phyloP scores from a whole-genome alignment of 53 echinoderm and acorn worm genomes.

The Zoroaster sp. region DNA sequence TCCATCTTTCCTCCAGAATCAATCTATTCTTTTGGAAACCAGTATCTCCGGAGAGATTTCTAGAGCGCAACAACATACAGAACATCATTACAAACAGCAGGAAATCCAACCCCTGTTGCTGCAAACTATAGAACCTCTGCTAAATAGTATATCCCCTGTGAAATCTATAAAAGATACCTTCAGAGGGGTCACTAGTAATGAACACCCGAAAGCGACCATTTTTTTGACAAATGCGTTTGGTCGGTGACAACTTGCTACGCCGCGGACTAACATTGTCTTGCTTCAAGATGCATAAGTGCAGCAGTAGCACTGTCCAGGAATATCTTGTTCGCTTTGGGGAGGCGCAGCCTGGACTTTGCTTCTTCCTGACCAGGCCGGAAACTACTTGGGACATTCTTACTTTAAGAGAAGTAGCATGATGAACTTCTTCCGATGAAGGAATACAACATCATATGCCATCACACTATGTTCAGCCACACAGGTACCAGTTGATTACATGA shows the following conservation, averaged over 20 bases:
- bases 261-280: constrained; percentile 69
- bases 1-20: background rate
- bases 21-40: background rate
- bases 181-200: background rate
- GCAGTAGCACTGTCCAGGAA: constrained; percentile 95
- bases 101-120: background rate
- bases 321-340: constrained; percentile 88
- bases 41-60: background rate
- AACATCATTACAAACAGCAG: background rate
- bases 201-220: background rate
- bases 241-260: background rate
- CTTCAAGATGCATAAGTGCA: constrained; percentile 99
- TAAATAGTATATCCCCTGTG: background rate
- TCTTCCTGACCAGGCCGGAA: constrained; percentile 74
- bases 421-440: constrained; percentile 58
- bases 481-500: too few species aligned
- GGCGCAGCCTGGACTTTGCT: constrained; percentile 79
- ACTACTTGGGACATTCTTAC: constrained; percentile 76
- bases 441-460: background rate
- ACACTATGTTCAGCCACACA: constrained; percentile 79
- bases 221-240: background rate
- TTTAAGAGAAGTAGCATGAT: constrained; percentile 58
- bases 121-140: background rate
- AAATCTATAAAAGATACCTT: background rate
- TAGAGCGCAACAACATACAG: background rate